phyloP scores from a whole-genome alignment of 2,888 invertebrate species.

The Eupithecia vulgata region DNA sequence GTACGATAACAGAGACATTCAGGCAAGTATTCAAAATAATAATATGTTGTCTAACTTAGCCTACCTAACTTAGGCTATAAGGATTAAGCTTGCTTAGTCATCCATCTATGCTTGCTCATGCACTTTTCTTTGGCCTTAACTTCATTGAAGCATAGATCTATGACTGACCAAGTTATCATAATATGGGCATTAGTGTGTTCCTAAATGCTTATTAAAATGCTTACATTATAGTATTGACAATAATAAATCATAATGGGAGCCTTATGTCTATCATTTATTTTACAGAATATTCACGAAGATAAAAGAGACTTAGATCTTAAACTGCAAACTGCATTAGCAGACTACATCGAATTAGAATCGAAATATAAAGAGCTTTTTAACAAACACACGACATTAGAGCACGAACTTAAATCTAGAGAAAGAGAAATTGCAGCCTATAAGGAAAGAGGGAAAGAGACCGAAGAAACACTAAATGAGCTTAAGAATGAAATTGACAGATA shows the following conservation, averaged over 20 bases:
- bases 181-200: neutral
- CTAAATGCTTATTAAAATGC: neutral
- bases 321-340: conserved; percentile 78
- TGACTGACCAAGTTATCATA: no score
- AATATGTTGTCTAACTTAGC: neutral
- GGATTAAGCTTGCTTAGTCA: neutral
- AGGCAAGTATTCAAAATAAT: conserved; percentile 44
- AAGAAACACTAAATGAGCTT: conserved; percentile 58
- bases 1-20: conserved; percentile 62
- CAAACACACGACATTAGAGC: conserved; percentile 56
- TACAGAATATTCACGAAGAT: conserved; percentile 73
- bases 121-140: neutral
- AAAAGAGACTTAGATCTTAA: conserved; percentile 83
- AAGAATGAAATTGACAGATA: conserved; percentile 62
- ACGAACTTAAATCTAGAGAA: conserved; percentile 66
- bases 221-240: neutral
- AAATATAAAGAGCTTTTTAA: conserved; percentile 63
- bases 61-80: neutral
- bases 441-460: conserved; percentile 66
- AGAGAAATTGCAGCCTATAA: conserved; percentile 76
- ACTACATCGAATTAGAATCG: conserved; percentile 79
- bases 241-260: neutral
- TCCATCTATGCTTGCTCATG: neutral
- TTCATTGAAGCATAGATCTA: no score
- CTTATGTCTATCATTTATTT: conserved; percentile 5